Evolutionary conservation across 2,888 invertebrate genomes (phyloP), one percentile per base, ranked within the genome.

Genomic region (Elaeidobius kamerunicus): DNA sequence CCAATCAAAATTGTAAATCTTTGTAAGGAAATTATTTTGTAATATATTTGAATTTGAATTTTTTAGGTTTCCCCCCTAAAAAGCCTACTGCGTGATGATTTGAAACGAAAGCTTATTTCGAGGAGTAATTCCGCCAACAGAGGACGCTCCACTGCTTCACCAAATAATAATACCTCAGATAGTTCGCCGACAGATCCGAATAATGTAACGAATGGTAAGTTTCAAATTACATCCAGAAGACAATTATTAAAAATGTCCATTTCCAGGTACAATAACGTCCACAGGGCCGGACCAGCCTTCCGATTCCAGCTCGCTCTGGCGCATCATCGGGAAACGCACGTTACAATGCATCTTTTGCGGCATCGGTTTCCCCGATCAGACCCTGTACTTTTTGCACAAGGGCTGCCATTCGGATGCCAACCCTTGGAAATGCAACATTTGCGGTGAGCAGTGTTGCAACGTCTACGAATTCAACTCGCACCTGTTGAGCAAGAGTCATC

Each of bases 381-480:
- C 96, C 0, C 80, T 97, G 51, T 96, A 95, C 76, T 93, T 96
- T 76, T 81, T 98, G 60, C 97, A 98, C 79, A 96, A 96, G 77
- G 96, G 96, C 62, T 92, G 97, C 73, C 97, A 98, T 77, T 95
- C 95, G 63, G 93, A 94, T 70, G 89, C 91, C 62, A 95, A 96
- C 76, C 96, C 97, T 1, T 97, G 87, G 86, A 94, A 94, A 76
- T 96, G 96, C 75, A 97, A 97, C 76, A 91, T 97, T 64, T 98
- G 97, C 74, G 96, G 96, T 41, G 91, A 93, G 73, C 88, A 90
- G 71, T 93, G 93, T 75, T 88, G 87, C 73, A 93, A 95, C 70
- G 89, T 95, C 48, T 96, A 96, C 76, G 94, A 96, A 75, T 97
- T 97, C 79, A 94, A 95, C 79, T 91, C 93, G 65, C 94, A 95